Base-by-base conservation (phyloP, 2,113 vertebrate species). In the Epinephelus fuscoguttatus region DNA sequence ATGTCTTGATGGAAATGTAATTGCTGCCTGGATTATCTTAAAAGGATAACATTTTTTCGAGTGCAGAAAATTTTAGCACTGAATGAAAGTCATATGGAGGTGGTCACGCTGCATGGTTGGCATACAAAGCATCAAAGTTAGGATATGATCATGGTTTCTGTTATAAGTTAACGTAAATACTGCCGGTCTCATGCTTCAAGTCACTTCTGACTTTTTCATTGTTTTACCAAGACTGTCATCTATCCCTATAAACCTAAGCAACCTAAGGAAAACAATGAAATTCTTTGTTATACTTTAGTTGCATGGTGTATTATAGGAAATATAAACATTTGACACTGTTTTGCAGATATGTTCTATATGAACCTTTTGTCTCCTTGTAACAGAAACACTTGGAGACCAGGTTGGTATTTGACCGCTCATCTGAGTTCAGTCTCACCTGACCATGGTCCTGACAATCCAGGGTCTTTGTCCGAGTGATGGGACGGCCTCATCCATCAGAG, bases 371-470 rank as follows among this genome's bases (percentile, higher is more conserved):
- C 18, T 70, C 50, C 13, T 18, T 6, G 23, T n/a, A 10, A 70
- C 13, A 49, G 17, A 3, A 61, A 30, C 1, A 15, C 62, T 10
- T 21, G 13, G 18, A 8, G 19, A 50, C 49, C 45, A 27, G 12
- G 30, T 14, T 37, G 25, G 55, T 13, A 50, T 70, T 27, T 59
- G 40, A 42, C 66, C n/a, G 27, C 40, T 13, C 19, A 27, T 69
- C 33, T 70, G 73, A 21, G 30, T 37, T n/a, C 19, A 27, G 33
- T 21, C 96, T 94, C 85, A 99, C 98, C 97, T 95, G 90, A 95
- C 96, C 94, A 99, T 96, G 30, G 97, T 99, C 69, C 97, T 95
- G 79, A 98, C 95, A 25, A 99, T 98, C 98, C 98, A 99, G 49
- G 98, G 98, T 0, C 75, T 91, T 0, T 97, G 96, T 70, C 97